Conservation (phyloP, 1,140 invertebrate genomes). For the Thrips palmi region DNA sequence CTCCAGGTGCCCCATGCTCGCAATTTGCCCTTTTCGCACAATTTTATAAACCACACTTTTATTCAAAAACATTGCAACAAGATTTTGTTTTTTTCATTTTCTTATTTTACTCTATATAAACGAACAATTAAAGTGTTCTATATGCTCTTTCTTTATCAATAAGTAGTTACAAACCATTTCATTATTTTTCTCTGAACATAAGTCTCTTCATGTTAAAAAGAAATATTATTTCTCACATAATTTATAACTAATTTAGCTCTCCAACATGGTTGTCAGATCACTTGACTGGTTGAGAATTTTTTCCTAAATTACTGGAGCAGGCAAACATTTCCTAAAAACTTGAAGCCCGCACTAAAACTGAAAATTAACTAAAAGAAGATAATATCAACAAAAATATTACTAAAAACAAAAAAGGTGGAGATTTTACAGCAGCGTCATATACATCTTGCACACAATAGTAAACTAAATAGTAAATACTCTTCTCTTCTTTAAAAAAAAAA, state of each 20-base stretch:
- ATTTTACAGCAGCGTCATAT: constrained; percentile 16
- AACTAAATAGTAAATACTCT: constrained; percentile 15
- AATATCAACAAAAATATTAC: constrained; percentile 15
- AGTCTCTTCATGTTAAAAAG: constrained; percentile 11
- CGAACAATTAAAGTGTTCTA: constrained; percentile 11
- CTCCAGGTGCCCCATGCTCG: neutral
- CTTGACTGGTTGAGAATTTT: constrained; percentile 7
- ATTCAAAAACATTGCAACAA: constrained; percentile 8
- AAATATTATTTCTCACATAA: constrained; percentile 11
- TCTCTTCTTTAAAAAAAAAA: constrained; percentile 14
- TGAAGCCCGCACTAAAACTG: constrained; percentile 3
- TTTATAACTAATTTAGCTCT: constrained; percentile 9
- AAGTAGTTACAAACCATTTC: constrained; percentile 12
- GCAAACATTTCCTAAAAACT: constrained; percentile 3
- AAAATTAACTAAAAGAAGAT: constrained; percentile 11
- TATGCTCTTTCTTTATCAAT: constrained; percentile 12
- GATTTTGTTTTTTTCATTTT: constrained; percentile 7
- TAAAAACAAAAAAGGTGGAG: constrained; percentile 15
- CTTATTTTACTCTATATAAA: constrained; percentile 11
- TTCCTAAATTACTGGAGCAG: neutral
- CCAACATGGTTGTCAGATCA: constrained; percentile 6
- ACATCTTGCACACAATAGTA: constrained; percentile 15
- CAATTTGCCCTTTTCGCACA: neutral
- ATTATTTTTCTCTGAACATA: constrained; percentile 12
- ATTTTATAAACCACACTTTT: constrained; percentile 6